Conservation (phyloP, 2,888 invertebrate genomes). For the Archips xylosteana region DNA sequence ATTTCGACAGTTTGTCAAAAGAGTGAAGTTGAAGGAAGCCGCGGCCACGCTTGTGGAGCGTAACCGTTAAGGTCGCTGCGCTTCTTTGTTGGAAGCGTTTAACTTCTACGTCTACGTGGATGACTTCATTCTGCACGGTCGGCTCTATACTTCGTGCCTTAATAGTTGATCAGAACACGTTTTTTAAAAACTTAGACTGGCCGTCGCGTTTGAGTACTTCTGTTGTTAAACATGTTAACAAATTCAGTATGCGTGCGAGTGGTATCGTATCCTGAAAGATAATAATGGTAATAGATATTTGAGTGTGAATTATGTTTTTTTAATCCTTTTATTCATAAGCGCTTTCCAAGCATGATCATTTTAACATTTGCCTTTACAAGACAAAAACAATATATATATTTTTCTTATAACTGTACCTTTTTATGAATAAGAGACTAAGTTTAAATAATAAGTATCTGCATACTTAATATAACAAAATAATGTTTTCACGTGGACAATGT, state of each 20-base stretch:
- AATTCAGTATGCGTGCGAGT: too few species aligned
- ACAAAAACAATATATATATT: too few species aligned
- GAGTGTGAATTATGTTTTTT: too few species aligned
- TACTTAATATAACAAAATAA: neutral
- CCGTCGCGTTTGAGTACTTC: neutral
- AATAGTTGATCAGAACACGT: neutral
- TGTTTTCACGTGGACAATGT: conserved; percentile 1
- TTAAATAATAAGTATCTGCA: neutral
- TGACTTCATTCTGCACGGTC: conserved; percentile 38
- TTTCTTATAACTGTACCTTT: too few species aligned
- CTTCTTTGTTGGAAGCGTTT: conserved; percentile 34
- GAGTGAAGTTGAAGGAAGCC: conserved; percentile 9
- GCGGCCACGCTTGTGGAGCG: conserved; percentile 35
- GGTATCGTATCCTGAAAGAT: too few species aligned
- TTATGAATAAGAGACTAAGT: neutral
- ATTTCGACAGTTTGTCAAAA: conserved; percentile 22
- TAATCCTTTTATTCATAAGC: too few species aligned
- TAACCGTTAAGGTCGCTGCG: conserved; percentile 41
- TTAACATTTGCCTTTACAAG: too few species aligned
- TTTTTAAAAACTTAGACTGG: neutral
- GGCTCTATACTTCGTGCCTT: neutral
- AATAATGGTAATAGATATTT: too few species aligned
- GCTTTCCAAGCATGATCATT: too few species aligned
- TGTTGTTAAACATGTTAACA: neutral
- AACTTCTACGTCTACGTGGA: conserved; percentile 36